These are phyloP conservation scores for Coelopa pilipes DNA, from an alignment of 2,888 invertebrate genomes.

Conservation along the genomic window DNA sequence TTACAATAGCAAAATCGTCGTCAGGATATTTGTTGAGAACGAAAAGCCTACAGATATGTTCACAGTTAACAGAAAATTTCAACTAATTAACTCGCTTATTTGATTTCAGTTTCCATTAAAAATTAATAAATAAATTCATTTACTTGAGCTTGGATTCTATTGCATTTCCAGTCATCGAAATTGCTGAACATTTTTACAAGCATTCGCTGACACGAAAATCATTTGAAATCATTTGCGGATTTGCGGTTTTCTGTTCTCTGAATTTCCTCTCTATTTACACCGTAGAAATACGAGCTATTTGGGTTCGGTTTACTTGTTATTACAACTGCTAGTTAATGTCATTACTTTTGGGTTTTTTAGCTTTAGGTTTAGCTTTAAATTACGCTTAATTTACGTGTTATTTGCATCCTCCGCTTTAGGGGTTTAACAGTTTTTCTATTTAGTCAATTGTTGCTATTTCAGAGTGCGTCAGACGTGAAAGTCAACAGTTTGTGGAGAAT, in stretches of 20 bases:
- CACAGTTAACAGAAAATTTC: constrained; percentile 22
- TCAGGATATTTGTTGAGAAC: background rate
- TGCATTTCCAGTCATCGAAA: background rate
- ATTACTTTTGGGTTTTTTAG: too few relatives aligned
- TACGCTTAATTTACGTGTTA: too few relatives aligned
- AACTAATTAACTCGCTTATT: constrained; percentile 24
- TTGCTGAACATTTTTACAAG: too few relatives aligned
- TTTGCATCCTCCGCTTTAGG: background rate
- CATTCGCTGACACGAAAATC: too few relatives aligned
- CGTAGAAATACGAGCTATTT: constrained; percentile 26
- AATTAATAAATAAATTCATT: constrained; percentile 26
- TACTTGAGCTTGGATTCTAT: constrained; percentile 34
- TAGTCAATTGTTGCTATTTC: constrained; percentile 1
- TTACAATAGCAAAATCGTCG: constrained; percentile 17
- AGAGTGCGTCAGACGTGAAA: background rate
- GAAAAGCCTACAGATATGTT: constrained; percentile 26
- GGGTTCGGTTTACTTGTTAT: background rate
- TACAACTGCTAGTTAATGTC: background rate
- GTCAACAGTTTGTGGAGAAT: background rate
- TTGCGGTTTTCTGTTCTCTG: background rate
- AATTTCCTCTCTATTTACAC: constrained; percentile 32
- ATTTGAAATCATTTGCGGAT: too few relatives aligned
- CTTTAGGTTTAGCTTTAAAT: background rate
- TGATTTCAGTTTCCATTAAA: constrained; percentile 1
- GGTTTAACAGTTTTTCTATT: background rate